Evolutionary conservation across 2,888 invertebrate species (phyloP).

Genomic region (Drosophila mimetica): DNA sequence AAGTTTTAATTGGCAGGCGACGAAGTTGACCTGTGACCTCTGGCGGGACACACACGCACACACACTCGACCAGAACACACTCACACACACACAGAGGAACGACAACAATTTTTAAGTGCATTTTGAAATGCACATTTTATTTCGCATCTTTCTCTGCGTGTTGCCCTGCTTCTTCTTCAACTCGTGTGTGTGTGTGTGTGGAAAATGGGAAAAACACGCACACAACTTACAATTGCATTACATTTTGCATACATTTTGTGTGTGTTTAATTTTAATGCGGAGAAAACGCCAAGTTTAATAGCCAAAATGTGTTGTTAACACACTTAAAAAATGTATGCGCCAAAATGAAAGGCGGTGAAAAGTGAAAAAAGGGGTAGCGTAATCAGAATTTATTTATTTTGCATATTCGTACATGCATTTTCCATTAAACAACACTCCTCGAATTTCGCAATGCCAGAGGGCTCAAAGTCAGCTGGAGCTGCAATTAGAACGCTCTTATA

Average conservation of each 20-base stretch:
- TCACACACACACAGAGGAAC: constrained; percentile 16
- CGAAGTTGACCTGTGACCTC: constrained; percentile 74
- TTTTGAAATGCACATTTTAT: constrained; percentile 60
- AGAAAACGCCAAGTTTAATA: constrained; percentile 44
- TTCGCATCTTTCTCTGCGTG: constrained; percentile 30
- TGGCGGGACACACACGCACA: constrained; percentile 48
- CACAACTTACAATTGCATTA: constrained; percentile 55
- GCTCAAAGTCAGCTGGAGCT: background rate
- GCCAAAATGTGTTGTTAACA: constrained; percentile 49
- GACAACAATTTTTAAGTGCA: constrained; percentile 66
- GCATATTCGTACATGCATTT: constrained; percentile 39
- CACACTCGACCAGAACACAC: constrained; percentile 11
- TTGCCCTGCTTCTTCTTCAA: constrained; percentile 6
- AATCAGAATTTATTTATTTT: constrained; percentile 40
- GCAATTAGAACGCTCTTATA: background rate
- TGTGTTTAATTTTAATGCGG: constrained; percentile 35
- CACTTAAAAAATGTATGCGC: constrained; percentile 4
- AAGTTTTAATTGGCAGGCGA: constrained; percentile 78
- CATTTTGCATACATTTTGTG: constrained; percentile 50
- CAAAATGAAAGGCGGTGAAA: background rate
- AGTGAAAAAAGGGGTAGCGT: constrained; percentile 1
- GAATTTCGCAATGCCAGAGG: background rate
- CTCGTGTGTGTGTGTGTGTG: constrained; percentile 26
- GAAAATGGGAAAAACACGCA: constrained; percentile 18
- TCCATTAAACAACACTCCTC: constrained; percentile 32